Evolutionary conservation across 2,888 invertebrate genomes (phyloP).

Genomic region (Brachyptera putata): DNA sequence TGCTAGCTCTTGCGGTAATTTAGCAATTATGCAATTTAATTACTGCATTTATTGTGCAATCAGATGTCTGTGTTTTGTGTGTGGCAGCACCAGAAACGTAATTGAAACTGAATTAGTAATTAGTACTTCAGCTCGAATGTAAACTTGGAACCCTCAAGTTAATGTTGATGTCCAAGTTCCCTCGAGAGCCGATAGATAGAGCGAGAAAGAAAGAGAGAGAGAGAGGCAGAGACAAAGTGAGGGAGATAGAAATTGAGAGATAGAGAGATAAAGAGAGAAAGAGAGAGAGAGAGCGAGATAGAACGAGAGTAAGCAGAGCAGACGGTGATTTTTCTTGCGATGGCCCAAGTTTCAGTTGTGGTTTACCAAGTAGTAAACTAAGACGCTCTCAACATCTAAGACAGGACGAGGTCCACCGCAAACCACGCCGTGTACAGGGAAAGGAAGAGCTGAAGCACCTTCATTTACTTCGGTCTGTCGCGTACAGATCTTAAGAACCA

Average conservation of each 20-base stretch:
- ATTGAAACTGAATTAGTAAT: conserved; percentile 19
- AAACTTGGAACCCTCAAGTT: conserved; percentile 7
- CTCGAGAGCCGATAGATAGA: neutral
- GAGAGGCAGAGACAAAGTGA: neutral
- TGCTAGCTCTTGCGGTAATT: conserved; percentile 18
- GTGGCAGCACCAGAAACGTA: conserved; percentile 9
- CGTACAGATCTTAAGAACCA: conserved; percentile 2
- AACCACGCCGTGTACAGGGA: neutral
- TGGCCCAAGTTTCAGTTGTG: neutral
- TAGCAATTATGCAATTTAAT: conserved; percentile 22
- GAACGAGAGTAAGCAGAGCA: neutral
- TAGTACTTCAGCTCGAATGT: conserved; percentile 7
- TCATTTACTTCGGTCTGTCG: no score
- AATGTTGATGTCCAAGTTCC: conserved; percentile 6
- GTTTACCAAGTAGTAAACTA: neutral
- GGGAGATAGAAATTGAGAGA: no score
- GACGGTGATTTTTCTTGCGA: no score
- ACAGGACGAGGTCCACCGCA: neutral
- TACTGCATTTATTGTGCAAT: conserved; percentile 18
- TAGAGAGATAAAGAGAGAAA: no score
- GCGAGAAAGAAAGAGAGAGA: neutral
- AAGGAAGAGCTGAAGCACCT: no score
- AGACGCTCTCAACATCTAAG: conserved; percentile 6
- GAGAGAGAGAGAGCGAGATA: no score
- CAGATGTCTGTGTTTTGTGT: conserved; percentile 14